phyloP scores from a whole-genome alignment of 35 echinoderm and acorn worm species.

The Stichopus chloronotus region DNA sequence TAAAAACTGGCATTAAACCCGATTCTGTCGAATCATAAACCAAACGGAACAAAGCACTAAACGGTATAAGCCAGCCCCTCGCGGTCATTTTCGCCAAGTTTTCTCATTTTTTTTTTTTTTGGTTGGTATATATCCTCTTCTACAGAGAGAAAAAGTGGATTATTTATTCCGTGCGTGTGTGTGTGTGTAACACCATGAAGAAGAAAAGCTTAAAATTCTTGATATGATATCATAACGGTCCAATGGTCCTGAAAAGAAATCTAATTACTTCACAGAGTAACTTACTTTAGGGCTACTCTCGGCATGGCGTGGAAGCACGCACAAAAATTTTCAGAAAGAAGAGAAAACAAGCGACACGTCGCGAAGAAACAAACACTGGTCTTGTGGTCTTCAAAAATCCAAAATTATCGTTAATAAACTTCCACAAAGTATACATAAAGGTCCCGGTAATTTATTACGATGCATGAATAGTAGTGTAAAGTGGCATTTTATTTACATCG shows the following conservation, averaged over 20 bases:
- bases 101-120: not conserved
- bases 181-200: not conserved
- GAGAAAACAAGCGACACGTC: not conserved
- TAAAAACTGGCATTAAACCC: not conserved
- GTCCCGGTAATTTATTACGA: too few relatives aligned
- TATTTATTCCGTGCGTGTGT: not conserved
- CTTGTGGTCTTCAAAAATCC: too few relatives aligned
- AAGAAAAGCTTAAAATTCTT: not conserved
- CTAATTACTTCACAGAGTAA: conserved; percentile 14
- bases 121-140: not conserved
- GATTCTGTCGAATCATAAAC: not conserved
- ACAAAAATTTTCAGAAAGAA: not conserved
- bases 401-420: too few relatives aligned
- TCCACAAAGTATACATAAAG: too few relatives aligned
- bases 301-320: not conserved
- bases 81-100: not conserved
- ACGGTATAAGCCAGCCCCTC: not conserved
- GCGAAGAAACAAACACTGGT: too few relatives aligned
- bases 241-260: conserved; percentile 30
- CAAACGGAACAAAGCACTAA: not conserved
- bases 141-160: not conserved
- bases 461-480: too few relatives aligned
- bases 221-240: conserved; percentile 18
- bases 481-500: too few relatives aligned
- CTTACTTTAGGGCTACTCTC: conserved; percentile 10